phyloP scores from a whole-genome alignment of 2,888 invertebrate species.

The Watsonalla binaria region DNA sequence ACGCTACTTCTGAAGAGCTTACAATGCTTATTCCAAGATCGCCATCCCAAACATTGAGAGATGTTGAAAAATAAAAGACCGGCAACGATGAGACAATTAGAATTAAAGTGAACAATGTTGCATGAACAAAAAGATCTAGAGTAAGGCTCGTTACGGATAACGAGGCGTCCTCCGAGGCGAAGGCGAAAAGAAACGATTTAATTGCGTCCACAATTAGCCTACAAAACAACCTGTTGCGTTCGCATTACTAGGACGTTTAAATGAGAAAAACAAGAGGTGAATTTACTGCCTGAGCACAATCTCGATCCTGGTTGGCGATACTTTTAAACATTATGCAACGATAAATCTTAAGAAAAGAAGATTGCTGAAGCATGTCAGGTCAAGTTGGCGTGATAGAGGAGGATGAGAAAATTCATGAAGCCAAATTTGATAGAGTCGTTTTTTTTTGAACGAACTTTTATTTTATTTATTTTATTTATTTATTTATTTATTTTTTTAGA shows the following conservation, averaged over 20 bases:
- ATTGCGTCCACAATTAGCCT: constrained; percentile 63
- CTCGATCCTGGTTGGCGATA: not conserved
- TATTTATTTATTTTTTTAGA: too few relatives aligned
- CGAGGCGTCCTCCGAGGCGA: constrained; percentile 39
- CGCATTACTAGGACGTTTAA: constrained; percentile 41
- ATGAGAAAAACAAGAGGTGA: constrained; percentile 27
- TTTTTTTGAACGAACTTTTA: too few relatives aligned
- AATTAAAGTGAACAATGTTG: constrained; percentile 44
- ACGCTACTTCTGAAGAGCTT: constrained; percentile 24
- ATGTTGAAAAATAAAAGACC: constrained; percentile 16
- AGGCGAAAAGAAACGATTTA: constrained; percentile 58
- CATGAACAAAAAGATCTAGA: constrained; percentile 40
- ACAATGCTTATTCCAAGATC: constrained; percentile 21
- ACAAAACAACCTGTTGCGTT: constrained; percentile 64
- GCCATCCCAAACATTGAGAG: constrained; percentile 17
- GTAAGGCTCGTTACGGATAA: constrained; percentile 47
- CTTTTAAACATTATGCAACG: not conserved
- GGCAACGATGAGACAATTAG: constrained; percentile 31
- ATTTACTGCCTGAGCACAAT: constrained; percentile 12
- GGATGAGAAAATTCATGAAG: too few relatives aligned
- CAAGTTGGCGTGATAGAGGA: too few relatives aligned
- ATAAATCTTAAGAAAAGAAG: not conserved
- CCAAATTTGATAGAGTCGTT: too few relatives aligned
- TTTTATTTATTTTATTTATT: too few relatives aligned
- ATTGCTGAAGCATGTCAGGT: too few relatives aligned